Percentiles rank a stretch among this genome's conserved stretches.
These are phyloP conservation scores for Gonatopus flavifemur DNA, from an alignment of 1,140 invertebrate species.

Conservation along the genomic window DNA sequence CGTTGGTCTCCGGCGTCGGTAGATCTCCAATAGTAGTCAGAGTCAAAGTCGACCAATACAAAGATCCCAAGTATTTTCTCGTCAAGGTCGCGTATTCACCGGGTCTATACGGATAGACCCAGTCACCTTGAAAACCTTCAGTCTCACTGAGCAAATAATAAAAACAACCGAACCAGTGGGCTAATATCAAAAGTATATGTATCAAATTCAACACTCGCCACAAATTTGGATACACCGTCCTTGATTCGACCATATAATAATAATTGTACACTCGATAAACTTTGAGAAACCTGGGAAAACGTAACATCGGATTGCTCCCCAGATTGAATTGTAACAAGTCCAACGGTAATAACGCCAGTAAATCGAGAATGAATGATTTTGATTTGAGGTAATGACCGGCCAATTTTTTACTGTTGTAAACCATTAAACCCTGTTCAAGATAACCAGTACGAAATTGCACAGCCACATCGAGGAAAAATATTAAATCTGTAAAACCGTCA, in stretches of 20 bases:
- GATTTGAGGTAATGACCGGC: conserved; percentile 87
- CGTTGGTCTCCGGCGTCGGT: conserved; percentile 91
- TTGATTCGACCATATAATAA: conserved; percentile 94
- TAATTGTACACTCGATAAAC: conserved; percentile 89
- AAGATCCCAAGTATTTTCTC: conserved; percentile 88
- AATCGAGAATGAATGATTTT: conserved; percentile 82
- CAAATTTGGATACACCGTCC: conserved; percentile 93
- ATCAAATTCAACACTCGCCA: conserved; percentile 95
- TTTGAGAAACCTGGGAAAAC: conserved; percentile 83
- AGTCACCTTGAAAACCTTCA: conserved; percentile 86
- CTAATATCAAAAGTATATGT: conserved; percentile 90
- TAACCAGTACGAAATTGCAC: conserved; percentile 95
- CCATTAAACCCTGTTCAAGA: conserved; percentile 91
- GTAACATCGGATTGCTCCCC: conserved; percentile 77
- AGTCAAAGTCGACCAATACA: conserved; percentile 96
- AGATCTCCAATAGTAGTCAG: conserved; percentile 96
- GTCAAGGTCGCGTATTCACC: conserved; percentile 84
- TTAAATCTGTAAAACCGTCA: conserved; percentile 82
- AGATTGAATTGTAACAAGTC: conserved; percentile 83
- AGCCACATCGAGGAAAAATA: conserved; percentile 84
- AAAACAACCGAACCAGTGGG: conserved; percentile 97
- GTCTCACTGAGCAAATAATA: conserved; percentile 92
- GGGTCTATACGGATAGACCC: conserved; percentile 88
- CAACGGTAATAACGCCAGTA: conserved; percentile 79
- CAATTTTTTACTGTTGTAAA: conserved; percentile 86